phyloP scores from a whole-genome alignment of 2,888 invertebrate species.

The Glaucopsyche alexis region DNA sequence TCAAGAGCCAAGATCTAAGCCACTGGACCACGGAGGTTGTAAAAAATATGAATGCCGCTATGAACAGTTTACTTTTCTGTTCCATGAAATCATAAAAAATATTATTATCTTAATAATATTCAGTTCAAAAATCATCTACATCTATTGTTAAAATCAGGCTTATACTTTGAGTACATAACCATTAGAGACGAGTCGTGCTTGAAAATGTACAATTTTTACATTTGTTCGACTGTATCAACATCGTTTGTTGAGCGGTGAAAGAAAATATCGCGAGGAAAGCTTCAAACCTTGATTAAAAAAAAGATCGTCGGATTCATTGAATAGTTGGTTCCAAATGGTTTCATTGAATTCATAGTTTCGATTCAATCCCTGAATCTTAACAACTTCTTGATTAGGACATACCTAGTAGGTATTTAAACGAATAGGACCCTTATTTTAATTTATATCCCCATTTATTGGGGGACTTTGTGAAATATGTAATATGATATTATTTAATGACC shows the following conservation, averaged over 20 bases:
- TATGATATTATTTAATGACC: neutral
- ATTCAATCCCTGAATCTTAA: neutral
- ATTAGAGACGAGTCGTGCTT: neutral
- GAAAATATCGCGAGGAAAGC: slow-evolving; percentile 5
- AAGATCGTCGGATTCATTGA: neutral
- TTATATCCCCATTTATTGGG: neutral
- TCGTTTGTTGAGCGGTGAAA: neutral
- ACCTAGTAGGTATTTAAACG: neutral
- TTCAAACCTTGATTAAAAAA: slow-evolving; percentile 8
- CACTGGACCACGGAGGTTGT: too few species aligned
- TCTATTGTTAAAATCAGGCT: neutral
- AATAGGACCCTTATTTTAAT: neutral
- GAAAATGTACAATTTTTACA: neutral
- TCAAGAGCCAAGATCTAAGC: too few species aligned
- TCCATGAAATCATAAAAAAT: neutral
- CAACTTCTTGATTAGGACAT: neutral
- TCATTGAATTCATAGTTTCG: neutral
- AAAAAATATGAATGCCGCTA: too few species aligned
- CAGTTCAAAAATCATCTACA: neutral
- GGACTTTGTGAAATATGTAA: neutral
- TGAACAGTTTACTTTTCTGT: neutral
- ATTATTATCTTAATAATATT: neutral
- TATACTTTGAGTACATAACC: neutral
- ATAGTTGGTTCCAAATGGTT: neutral
- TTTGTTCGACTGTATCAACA: slow-evolving; percentile 11